Evolutionary conservation across 2,797 vertebrate genomes (phyloP).

Genomic region (Xenopus petersii): DNA sequence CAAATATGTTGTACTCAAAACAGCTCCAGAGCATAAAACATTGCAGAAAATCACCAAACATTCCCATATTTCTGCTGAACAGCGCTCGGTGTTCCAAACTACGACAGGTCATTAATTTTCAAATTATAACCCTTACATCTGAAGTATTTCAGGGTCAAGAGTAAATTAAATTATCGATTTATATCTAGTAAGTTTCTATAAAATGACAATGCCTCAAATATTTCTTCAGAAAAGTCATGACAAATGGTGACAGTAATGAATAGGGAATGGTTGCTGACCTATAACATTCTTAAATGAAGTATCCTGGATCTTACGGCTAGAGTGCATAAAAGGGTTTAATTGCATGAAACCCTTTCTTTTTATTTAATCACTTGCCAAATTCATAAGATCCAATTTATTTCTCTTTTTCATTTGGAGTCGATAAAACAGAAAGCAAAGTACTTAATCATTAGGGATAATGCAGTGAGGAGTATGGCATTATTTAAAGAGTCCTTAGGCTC

Average conservation of each 20-base stretch:
- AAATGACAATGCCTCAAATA: slow-evolving; percentile 50
- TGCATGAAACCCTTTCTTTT: slow-evolving; percentile 49
- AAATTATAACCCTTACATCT: slow-evolving; percentile 57
- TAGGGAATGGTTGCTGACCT: slow-evolving; percentile 52
- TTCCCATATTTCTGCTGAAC: background rate
- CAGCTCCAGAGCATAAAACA: background rate
- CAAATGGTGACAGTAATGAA: slow-evolving; percentile 48
- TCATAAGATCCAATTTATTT: slow-evolving; percentile 38
- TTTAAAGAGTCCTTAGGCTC: slow-evolving; percentile 12
- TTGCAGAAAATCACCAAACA: background rate
- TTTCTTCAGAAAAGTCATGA: slow-evolving; percentile 51
- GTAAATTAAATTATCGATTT: slow-evolving; percentile 68
- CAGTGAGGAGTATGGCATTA: background rate
- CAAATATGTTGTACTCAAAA: background rate
- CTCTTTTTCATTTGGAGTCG: slow-evolving; percentile 7
- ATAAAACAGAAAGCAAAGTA: background rate
- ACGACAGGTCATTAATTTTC: slow-evolving; percentile 54
- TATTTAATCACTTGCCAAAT: slow-evolving; percentile 49
- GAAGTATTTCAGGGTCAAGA: slow-evolving; percentile 52
- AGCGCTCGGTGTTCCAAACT: background rate
- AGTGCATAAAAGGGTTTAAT: slow-evolving; percentile 44
- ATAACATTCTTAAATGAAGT: slow-evolving; percentile 59
- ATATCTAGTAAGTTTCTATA: slow-evolving; percentile 51
- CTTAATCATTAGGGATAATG: slow-evolving; percentile 12
- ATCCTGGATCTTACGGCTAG: slow-evolving; percentile 47